These are phyloP conservation scores for Acanthosepion pharaonis DNA, from an alignment of 2,888 invertebrate genomes.

Conservation along the genomic window DNA sequence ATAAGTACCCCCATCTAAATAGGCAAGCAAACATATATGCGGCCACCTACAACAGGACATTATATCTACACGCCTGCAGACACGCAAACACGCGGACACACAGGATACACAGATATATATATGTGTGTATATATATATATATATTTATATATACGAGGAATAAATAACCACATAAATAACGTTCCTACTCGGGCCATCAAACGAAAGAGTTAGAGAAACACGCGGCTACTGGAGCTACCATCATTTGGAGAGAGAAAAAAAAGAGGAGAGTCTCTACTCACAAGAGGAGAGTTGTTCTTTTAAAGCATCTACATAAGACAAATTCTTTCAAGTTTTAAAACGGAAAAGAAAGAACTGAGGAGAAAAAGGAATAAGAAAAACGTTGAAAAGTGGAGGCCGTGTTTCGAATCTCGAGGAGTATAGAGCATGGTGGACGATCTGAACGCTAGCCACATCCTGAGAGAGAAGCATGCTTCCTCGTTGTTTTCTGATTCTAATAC, in stretches of 20 bases:
- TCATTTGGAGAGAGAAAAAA: not conserved
- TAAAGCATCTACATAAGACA: not conserved
- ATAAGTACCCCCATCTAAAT: not conserved
- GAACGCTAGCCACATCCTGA: not conserved
- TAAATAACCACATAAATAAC: not conserved
- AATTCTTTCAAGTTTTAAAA: not conserved
- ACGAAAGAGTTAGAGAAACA: not conserved
- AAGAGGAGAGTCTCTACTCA: not conserved
- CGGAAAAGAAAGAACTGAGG: not conserved
- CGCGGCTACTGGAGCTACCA: slow-evolving; percentile 17
- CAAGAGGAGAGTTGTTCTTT: not conserved
- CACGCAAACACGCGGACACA: not conserved
- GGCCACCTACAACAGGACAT: not conserved
- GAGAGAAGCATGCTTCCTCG: slow-evolving; percentile 33
- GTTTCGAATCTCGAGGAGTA: slow-evolving; percentile 18
- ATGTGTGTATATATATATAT: not conserved
- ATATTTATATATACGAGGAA: not conserved
- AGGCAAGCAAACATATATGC: not conserved
- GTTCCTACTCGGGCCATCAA: not conserved
- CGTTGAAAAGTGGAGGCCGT: not conserved
- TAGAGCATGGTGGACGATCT: slow-evolving; percentile 23
- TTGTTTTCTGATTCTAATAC: not conserved
- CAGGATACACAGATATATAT: not conserved
- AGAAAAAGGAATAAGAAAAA: not conserved
- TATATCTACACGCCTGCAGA: not conserved